Evolutionary conservation across 92 coral and sea anemone species (phyloP), one percentile per base, ranked within the genome.

Genomic region (Heliopora coerulea): DNA sequence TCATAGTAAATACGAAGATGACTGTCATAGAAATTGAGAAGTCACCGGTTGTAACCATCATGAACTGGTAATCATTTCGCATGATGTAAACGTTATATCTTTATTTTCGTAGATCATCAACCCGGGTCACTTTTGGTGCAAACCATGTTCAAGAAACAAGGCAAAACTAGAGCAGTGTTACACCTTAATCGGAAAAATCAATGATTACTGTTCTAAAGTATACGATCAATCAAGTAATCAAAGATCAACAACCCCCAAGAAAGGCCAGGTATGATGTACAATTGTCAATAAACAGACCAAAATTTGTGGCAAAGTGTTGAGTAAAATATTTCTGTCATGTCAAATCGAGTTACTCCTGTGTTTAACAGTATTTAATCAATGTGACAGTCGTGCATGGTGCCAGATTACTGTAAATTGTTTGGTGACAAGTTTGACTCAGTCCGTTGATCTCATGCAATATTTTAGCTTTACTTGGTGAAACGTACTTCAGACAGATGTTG

Each of bases 401-500:
- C n/a, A n/a, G n/a, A n/a, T n/a, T n/a, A n/a, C n/a, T n/a, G n/a
- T n/a, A n/a, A 13, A 19, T 35, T 68, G 49, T 21, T 42, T 33
- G 34, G 8, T 23, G 17, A 46, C 6, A 10, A 13, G 20, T 29
- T n/a, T n/a, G n/a, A n/a, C n/a, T n/a, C n/a, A n/a, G 11, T 37
- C 11, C 11, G 42, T 4, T 37, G 4, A 37, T 14, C 14, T 40
- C 13, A 17, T 49, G 40, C 0, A 66, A 59, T 67, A 10, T 58
- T 49, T 48, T 35, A 92, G 97, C 74, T 87, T 74, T 92, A 89
- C 83, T 89, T 78, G 21, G 82, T 92, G 12, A 83, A 87, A 44
- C 83, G 96, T 19, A 87, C 96, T 9, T 86, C 90, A 42, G 97
- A 92, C 61, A 86, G 84, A 54, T 88, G 86, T 59, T 92, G 97